Evolutionary conservation across 2,113 vertebrate species (phyloP).

Genomic region (Tamias sibiricus): DNA sequence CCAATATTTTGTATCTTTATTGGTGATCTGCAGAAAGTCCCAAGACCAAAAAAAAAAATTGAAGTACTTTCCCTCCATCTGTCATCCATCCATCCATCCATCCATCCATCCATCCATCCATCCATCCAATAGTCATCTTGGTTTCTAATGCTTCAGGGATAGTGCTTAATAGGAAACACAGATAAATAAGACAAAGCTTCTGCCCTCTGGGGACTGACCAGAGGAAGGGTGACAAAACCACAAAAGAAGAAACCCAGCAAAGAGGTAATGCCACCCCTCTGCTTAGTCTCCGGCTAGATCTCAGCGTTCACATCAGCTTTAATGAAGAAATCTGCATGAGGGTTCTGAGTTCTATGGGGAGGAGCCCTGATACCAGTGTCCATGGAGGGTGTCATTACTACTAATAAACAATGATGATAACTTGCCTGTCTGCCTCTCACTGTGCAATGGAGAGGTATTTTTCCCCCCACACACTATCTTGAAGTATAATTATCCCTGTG

Average conservation of each 20-base stretch:
- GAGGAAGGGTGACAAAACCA: not conserved
- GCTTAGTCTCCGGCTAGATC: accelerated
- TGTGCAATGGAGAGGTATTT: conserved; percentile 46
- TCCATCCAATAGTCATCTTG: not conserved
- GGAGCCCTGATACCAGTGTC: not conserved
- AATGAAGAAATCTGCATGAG: not conserved
- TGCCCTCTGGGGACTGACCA: not conserved
- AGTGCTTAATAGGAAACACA: not conserved
- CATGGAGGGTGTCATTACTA: not conserved
- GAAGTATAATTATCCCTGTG: conserved; percentile 69
- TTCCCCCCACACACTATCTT: conserved; percentile 10
- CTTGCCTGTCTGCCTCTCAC: conserved; percentile 5
- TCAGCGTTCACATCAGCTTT: not conserved
- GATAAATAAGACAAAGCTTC: not conserved
- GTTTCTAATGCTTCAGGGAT: not conserved
- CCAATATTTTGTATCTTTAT: not conserved
- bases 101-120: not conserved
- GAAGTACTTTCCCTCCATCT: not conserved
- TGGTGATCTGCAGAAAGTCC: not conserved
- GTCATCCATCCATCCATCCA: no score
- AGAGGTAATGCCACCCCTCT: not conserved
- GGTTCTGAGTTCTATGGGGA: not conserved
- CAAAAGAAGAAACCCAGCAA: not conserved
- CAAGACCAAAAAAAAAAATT: not conserved
- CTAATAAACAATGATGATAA: conserved; percentile 52